These are phyloP conservation scores for Bombus picipes DNA, from an alignment of 1,140 invertebrate genomes.

Conservation along the genomic window DNA sequence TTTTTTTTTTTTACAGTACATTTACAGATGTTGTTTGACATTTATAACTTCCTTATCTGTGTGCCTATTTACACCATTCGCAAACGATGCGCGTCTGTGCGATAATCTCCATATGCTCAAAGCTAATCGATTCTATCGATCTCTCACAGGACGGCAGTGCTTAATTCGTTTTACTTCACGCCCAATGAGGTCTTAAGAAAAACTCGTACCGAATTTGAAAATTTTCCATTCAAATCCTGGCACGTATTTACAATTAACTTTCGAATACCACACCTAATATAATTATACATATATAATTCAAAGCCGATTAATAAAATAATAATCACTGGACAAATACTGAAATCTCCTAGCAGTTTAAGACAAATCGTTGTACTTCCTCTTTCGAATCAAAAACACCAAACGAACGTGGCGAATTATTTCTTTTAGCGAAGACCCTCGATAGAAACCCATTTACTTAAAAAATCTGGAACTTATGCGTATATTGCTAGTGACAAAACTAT, in stretches of 20 bases:
- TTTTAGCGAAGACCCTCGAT: not conserved
- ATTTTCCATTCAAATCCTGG: not conserved
- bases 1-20: conserved; percentile 9
- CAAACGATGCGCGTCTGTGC: conserved; percentile 8
- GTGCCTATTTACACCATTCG: conserved; percentile 13
- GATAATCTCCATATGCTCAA: not conserved
- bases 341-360: not conserved
- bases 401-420: not conserved
- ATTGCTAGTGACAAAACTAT: not conserved
- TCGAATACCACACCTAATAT: not conserved
- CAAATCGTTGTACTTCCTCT: not conserved
- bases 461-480: not conserved
- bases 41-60: not conserved
- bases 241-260: not conserved
- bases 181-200: not conserved
- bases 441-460: not conserved
- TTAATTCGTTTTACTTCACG: conserved; percentile 54
- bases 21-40: conserved; percentile 30
- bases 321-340: conserved; percentile 21
- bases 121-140: conserved; percentile 4
- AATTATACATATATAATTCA: not conserved
- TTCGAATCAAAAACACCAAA: not conserved
- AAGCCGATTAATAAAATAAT: not conserved
- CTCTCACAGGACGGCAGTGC: conserved; percentile 61
- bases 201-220: not conserved